Base-by-base conservation (phyloP, 2,113 vertebrate genomes). In the Stegastes partitus region DNA sequence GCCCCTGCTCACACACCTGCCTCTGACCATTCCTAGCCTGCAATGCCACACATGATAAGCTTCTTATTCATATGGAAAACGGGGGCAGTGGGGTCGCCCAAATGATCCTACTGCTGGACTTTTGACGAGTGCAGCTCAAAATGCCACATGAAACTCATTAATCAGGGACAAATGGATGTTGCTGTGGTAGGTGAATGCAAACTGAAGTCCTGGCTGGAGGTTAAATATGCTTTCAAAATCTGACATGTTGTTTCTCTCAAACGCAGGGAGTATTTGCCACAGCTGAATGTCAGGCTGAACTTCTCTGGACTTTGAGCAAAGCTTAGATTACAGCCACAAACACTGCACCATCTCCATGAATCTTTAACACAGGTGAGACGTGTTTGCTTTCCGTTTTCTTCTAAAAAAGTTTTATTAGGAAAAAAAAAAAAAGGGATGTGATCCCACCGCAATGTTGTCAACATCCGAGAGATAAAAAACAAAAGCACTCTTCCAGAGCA, bases 61-160 rank as follows among this genome's bases (percentile, higher is more conserved):
- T 70, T 79, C 82, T 85, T 55, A 91, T 94, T 93, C 88, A 84
- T 90, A 92, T 93, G 87, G 80, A 91, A 93, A 93, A 74, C 74
- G 87, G 49, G 78, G 72, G 70, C 74, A 61, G 56, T 34, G 47
- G 74, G 72, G 75, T 85, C 59, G 1, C 56, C 57, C 57, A 73
- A 83, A 85, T 85, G 74, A 84, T 89, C 85, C 85, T 82, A 76
- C 82, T 81, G 59, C 70, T 84, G 85, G 89, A 89, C 81, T 85
- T 84, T 49, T 83, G 85, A 89, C 51, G 76, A 87, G 75, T 72
- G 74, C 3, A 12, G 68, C 87, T 87, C 64, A 65, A 91, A 92
- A 86, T 91, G 85, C 81, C 45, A 67, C 68, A 4, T 77, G 67
- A 87, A 91, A 87, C 83, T 93, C 90, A 93, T 94, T 94, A 93